Evolutionary conservation across 2,113 vertebrate genomes (phyloP).

Genomic region (Xiphorhynchus elegans): DNA sequence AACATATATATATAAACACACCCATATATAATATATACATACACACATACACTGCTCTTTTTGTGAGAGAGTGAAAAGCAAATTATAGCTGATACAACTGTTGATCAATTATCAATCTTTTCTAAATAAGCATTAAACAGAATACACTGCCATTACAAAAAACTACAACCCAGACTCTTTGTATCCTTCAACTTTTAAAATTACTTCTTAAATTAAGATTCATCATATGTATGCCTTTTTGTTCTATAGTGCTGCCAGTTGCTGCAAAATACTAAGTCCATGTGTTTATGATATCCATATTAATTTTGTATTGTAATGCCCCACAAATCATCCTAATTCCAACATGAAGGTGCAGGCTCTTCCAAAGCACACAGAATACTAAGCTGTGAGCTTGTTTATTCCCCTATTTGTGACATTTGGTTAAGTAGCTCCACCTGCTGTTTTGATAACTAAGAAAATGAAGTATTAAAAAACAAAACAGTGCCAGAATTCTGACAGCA

Average conservation of each 20-base stretch:
- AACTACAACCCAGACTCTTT: neutral
- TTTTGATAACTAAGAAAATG: neutral
- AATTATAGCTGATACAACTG: neutral
- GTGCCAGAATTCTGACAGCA: neutral
- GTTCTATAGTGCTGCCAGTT: neutral
- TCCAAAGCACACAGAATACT: neutral
- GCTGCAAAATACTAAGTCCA: neutral
- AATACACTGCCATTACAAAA: neutral
- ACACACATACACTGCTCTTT: neutral
- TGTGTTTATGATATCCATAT: neutral
- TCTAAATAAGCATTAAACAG: neutral
- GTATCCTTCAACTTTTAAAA: neutral
- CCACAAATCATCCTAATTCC: neutral
- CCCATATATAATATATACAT: neutral
- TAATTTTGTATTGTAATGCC: neutral
- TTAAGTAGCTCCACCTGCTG: constrained; percentile 68
- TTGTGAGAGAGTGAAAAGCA: neutral
- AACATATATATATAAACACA: neutral
- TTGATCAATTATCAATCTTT: neutral
- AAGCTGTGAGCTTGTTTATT: neutral
- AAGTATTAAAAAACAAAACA: neutral
- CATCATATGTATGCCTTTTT: neutral
- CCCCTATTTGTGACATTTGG: neutral
- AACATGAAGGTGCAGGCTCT: neutral
- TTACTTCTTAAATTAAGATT: neutral